phyloP scores from a whole-genome alignment of 2,888 invertebrate genomes.

The Orgyia antiqua region DNA sequence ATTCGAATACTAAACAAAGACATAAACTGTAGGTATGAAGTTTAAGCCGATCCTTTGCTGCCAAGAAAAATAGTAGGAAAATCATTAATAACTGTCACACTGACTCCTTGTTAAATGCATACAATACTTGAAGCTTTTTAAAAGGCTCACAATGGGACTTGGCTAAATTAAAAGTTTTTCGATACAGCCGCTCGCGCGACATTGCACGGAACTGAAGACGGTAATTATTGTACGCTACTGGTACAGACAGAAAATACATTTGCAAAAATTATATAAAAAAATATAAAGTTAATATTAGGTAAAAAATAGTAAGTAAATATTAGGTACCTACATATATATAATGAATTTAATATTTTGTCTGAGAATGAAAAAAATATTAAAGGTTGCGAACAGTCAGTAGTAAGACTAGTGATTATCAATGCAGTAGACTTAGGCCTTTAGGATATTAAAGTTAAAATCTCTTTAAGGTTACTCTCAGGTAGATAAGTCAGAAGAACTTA shows the following conservation, averaged over 20 bases:
- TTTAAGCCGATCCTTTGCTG: conserved; percentile 58
- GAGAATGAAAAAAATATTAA: too few species aligned
- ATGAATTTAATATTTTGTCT: too few species aligned
- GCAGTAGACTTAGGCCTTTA: too few species aligned
- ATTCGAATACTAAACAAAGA: conserved; percentile 49
- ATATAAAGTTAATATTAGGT: background rate
- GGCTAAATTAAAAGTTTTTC: conserved; percentile 79
- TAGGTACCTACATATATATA: too few species aligned
- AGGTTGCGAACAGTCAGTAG: too few species aligned
- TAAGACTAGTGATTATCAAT: too few species aligned
- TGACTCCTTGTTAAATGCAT: conserved; percentile 76
- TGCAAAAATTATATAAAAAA: background rate
- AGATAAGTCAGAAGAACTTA: too few species aligned
- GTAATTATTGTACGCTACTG: conserved; percentile 62
- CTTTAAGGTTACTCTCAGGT: too few species aligned
- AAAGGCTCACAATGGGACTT: conserved; percentile 74
- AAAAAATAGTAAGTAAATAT: background rate
- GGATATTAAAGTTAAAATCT: too few species aligned
- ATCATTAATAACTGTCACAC: conserved; percentile 74
- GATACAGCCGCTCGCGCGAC: conserved; percentile 69
- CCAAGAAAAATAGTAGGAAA: conserved; percentile 74
- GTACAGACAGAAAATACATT: conserved; percentile 33
- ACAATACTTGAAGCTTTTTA: conserved; percentile 77
- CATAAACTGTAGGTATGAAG: conserved; percentile 52
- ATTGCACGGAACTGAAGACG: conserved; percentile 70